Base-by-base conservation (phyloP, 2,888 invertebrate species). In the Steinernema carpocapsae region DNA sequence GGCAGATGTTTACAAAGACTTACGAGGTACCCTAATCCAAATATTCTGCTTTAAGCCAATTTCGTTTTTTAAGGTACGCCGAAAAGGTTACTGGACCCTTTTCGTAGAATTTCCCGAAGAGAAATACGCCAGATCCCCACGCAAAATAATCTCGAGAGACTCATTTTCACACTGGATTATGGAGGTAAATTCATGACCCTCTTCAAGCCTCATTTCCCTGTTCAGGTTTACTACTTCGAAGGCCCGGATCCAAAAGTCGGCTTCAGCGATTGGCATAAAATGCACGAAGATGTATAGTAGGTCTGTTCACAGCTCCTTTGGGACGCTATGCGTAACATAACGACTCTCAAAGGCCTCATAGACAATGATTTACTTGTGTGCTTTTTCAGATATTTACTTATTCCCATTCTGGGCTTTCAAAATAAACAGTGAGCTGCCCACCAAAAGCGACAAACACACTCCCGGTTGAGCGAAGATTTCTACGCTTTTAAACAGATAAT, bases 21-120 rank as follows among this genome's bases (percentile, higher is more conserved):
- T 86, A 87, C 71, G 83, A 87, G 78, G 85, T 82, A 29, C n/a
- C 51, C 46, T 43, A 19, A 32, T 24, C 70, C n/a, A n/a, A n/a
- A n/a, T n/a, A n/a, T n/a, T n/a, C n/a, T n/a, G n/a, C n/a, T n/a
- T n/a, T 70, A 17, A 19, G 10, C 24, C 32, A n/a, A 71, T n/a
- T 32, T 76, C 26, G 32, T 42, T 74, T 74, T 74, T 78, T 26
- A 74, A 85, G 85, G 85, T 86, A 22, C 81, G 83, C 59, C 75
- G 86, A 46, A 86, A 86, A 74, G 86, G 86, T 4, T 86, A 79
- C 74, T 86, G 86, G 86, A 87, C 86, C 37, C 75, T 86, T 52
- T 87, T 86, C 73, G 86, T 86, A 72, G 86, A 86, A 73, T 86
- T 86, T 72, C 86, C 86, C n/a, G 80, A 82, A 74, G 32, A 48